phyloP scores from a whole-genome alignment of 2,113 vertebrate species.

The Gymnobelideus leadbeateri region DNA sequence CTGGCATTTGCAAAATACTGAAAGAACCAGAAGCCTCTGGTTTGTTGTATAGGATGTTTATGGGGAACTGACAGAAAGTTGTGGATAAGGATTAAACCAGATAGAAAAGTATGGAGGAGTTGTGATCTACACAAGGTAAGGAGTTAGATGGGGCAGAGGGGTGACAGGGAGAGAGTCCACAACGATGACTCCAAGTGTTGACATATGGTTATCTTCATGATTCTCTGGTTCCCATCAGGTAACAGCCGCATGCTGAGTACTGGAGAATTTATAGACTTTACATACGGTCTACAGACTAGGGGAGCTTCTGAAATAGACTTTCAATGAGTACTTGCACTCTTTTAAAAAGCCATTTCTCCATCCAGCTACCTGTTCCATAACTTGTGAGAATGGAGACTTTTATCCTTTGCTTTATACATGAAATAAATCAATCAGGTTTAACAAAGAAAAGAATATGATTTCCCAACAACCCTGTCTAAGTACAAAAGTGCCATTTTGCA shows the following conservation, averaged over 20 bases:
- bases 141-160: neutral
- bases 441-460: slow-evolving; percentile 79
- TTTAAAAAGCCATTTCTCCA: slow-evolving; percentile 77
- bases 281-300: slow-evolving; percentile 68
- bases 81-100: neutral
- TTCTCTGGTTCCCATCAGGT: slow-evolving; percentile 59
- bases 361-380: slow-evolving; percentile 78
- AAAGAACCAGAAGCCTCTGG: neutral
- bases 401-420: slow-evolving; percentile 78
- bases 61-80: neutral
- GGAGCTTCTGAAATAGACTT: slow-evolving; percentile 74
- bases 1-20: neutral
- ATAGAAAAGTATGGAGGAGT: neutral
- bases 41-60: neutral
- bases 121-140: neutral
- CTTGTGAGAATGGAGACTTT: slow-evolving; percentile 78
- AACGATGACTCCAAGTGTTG: neutral
- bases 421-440: slow-evolving; percentile 81
- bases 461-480: slow-evolving; percentile 76
- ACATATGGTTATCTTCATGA: neutral
- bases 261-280: slow-evolving; percentile 77
- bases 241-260: slow-evolving; percentile 55
- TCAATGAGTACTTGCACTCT: slow-evolving; percentile 79
- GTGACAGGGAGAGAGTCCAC: neutral
- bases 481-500: slow-evolving; percentile 72